Conservation (phyloP, 2,113 vertebrate species). For the Megaceryle maxima region DNA sequence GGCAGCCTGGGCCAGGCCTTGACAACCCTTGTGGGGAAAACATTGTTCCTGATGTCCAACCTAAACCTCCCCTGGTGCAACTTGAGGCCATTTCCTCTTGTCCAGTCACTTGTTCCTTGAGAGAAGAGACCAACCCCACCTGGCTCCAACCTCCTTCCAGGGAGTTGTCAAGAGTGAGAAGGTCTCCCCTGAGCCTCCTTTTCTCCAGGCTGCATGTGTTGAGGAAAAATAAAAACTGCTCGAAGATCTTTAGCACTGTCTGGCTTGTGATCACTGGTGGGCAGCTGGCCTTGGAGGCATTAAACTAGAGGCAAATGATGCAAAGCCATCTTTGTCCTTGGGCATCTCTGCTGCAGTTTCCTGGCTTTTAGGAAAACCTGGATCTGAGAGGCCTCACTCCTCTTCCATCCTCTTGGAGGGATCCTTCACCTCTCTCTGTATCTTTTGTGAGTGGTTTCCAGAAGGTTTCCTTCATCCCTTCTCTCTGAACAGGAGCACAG, state of each 20-base stretch:
- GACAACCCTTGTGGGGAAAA: neutral
- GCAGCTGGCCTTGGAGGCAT: neutral
- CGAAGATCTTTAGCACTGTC: neutral
- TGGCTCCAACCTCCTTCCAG: neutral
- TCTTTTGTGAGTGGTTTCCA: neutral
- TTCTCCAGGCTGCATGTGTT: neutral
- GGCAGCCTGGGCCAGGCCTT: neutral
- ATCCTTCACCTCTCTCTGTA: neutral
- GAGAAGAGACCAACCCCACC: neutral
- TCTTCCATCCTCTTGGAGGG: neutral
- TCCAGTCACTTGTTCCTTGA: neutral
- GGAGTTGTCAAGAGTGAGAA: neutral
- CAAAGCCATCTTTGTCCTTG: neutral
- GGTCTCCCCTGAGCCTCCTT: neutral
- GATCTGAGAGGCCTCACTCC: neutral
- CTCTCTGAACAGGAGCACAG: neutral
- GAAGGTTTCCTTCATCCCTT: neutral
- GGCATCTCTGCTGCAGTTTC: neutral
- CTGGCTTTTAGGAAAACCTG: neutral
- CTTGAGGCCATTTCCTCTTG: neutral
- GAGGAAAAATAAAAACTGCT: neutral
- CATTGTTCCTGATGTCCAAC: neutral
- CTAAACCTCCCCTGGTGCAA: neutral
- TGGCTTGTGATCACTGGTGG: neutral
- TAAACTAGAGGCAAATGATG: rapidly evolving